These are phyloP conservation scores for Dicycla oo DNA, from an alignment of 2,888 invertebrate genomes.

Conservation along the genomic window DNA sequence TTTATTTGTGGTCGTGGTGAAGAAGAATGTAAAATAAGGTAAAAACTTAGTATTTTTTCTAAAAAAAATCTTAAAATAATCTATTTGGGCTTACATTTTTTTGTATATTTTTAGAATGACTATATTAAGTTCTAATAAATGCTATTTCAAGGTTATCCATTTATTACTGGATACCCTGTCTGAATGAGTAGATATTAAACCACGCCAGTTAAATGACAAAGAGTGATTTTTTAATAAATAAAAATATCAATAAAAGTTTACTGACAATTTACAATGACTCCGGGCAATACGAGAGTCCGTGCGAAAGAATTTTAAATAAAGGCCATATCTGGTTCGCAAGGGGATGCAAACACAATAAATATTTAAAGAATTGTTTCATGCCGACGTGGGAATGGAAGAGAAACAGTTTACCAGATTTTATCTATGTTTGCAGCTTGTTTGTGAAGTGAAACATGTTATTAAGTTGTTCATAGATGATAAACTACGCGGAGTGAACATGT, in stretches of 20 bases:
- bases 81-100: too few species aligned
- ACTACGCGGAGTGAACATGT: constrained; percentile 28
- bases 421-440: constrained; percentile 47
- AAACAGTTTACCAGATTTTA: constrained; percentile 53
- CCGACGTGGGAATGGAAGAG: constrained; percentile 45
- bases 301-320: constrained; percentile 42
- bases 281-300: constrained; percentile 4
- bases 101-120: too few species aligned
- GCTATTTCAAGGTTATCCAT: too few species aligned
- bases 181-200: background rate
- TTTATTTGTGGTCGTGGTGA: too few species aligned
- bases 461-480: constrained; percentile 50
- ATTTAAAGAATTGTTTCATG: constrained; percentile 49
- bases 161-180: too few species aligned
- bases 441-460: constrained; percentile 49
- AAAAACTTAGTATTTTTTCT: too few species aligned
- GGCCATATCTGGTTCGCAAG: constrained; percentile 40
- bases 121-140: too few species aligned
- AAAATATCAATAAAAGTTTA: background rate
- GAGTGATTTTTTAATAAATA: background rate
- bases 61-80: too few species aligned
- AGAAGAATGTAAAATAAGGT: too few species aligned
- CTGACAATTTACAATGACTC: constrained; percentile 9
- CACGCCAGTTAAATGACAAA: background rate
- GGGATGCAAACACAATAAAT: constrained; percentile 49